Base-by-base conservation (phyloP, 2,113 vertebrate genomes). In the Callaeas wilsoni region DNA sequence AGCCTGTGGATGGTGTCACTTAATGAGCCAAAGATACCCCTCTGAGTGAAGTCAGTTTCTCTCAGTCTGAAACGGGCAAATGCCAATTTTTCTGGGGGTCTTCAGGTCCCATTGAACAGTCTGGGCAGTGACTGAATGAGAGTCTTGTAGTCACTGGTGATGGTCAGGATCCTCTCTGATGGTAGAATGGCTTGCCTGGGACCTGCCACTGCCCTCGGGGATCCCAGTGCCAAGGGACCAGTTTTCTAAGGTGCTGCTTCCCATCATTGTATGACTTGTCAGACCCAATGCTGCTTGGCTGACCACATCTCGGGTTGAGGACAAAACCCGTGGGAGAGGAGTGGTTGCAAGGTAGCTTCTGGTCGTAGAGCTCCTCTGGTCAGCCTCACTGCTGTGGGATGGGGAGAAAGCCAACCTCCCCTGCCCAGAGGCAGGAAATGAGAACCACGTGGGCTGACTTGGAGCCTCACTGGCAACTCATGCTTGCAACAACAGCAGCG, bases 201-300 rank as follows among this genome's bases (percentile, higher is more conserved):
- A 15, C 25, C 30, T 39, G 50, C 63, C 1, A 7, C 52, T 75
- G n/a, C 59, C 33, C 9, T 46, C 0, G 0, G 25, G 9, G 14
- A 13, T 71, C 21, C 46, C 16, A 9, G 42, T 30, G 32, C 41
- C 11, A 1, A 7, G 7, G 57, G 63, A 74, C 27, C 42, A 3
- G 1, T 87, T 84, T 63, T 57, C 46, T 25, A 21, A 71, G 56
- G 37, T 8, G 29, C 44, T 35, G 25, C 73, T 80, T 32, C 29
- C 42, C 3, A 2, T 33, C 17, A 7, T 19, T 0, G 0, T 37
- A 11, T 6, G 1, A 67, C 67, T 50, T 4, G 1, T 49, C 37
- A 39, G 65, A 25, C 27, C 2, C 4, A 1, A 3, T 1, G 2
- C n/a, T n/a, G 16, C 82, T 59, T 20, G 42, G 67, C 35, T 73